These are phyloP conservation scores for Melanogrammus aeglefinus DNA, from an alignment of 2,797 vertebrate genomes.

Conservation along the genomic window DNA sequence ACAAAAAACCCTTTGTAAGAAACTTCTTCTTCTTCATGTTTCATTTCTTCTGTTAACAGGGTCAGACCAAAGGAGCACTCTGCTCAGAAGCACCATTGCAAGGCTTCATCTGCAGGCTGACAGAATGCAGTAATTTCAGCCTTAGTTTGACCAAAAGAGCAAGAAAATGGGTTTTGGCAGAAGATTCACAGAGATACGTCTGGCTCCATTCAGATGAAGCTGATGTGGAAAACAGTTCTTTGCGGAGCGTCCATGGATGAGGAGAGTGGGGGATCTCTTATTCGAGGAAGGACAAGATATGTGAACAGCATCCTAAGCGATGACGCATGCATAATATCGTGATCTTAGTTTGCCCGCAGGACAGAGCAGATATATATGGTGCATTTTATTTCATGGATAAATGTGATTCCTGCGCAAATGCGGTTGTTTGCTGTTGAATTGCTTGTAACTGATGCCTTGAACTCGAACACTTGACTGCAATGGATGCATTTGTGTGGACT, in stretches of 20 bases:
- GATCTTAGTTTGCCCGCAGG: constrained; percentile 26
- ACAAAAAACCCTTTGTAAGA: neutral
- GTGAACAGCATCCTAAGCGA: constrained; percentile 4
- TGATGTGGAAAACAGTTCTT: neutral
- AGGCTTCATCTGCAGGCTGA: neutral
- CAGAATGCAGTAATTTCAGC: neutral
- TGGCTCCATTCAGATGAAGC: neutral
- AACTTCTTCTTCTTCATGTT: neutral
- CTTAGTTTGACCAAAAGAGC: neutral
- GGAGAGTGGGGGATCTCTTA: too few species aligned
- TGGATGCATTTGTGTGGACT: neutral
- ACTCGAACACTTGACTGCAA: neutral
- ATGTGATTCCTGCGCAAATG: neutral
- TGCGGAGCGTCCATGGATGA: neutral
- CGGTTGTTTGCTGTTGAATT: neutral
- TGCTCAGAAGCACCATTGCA: too few species aligned
- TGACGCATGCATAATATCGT: constrained; percentile 28
- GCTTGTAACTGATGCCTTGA: neutral
- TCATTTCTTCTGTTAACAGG: neutral
- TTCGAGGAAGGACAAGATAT: neutral
- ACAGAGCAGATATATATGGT: constrained; percentile 24
- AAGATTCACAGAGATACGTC: neutral
- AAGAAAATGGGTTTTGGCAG: neutral
- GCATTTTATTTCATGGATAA: constrained; percentile 12
- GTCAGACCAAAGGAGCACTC: neutral